Conservation (phyloP, 2,113 vertebrate genomes). For the Nothobranchius kuhntae region DNA sequence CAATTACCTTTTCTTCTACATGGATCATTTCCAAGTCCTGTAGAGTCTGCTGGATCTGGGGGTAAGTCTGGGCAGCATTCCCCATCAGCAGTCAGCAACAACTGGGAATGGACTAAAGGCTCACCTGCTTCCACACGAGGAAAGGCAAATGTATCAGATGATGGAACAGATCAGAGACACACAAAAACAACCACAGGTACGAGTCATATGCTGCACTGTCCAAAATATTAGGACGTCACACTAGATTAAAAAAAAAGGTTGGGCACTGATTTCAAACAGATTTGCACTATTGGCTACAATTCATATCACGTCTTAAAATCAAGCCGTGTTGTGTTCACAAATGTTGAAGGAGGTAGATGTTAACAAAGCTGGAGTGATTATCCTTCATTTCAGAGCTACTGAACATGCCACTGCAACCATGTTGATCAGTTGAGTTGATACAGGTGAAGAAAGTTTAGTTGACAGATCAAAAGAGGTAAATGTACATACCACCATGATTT, state of each 20-base stretch:
- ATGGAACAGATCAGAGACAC: slow-evolving; percentile 7
- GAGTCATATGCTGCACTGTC: neutral
- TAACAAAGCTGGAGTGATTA: slow-evolving; percentile 10
- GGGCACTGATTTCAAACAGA: too few relatives aligned
- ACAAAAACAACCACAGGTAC: slow-evolving; percentile 50
- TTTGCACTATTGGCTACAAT: too few relatives aligned
- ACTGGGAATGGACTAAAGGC: slow-evolving; percentile 10
- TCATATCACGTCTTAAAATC: too few relatives aligned
- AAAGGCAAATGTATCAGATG: slow-evolving; percentile 7
- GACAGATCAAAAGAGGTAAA: neutral
- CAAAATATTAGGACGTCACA: too few relatives aligned
- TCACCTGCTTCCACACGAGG: slow-evolving; percentile 16
- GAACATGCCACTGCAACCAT: neutral
- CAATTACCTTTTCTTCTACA: slow-evolving; percentile 25
- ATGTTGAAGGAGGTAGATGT: slow-evolving; percentile 5
- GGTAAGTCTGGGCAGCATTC: neutral
- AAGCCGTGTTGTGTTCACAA: slow-evolving; percentile 48
- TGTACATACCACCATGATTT: neutral
- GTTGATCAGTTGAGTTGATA: neutral
- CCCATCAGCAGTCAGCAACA: slow-evolving; percentile 4
- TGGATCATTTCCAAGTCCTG: slow-evolving; percentile 14
- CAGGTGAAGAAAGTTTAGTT: neutral
- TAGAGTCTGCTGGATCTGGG: neutral
- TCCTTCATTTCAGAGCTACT: neutral
- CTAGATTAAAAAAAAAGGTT: too few relatives aligned